Evolutionary conservation across 2,888 invertebrate species (phyloP).

Genomic region (Chrysolina oricalcia): DNA sequence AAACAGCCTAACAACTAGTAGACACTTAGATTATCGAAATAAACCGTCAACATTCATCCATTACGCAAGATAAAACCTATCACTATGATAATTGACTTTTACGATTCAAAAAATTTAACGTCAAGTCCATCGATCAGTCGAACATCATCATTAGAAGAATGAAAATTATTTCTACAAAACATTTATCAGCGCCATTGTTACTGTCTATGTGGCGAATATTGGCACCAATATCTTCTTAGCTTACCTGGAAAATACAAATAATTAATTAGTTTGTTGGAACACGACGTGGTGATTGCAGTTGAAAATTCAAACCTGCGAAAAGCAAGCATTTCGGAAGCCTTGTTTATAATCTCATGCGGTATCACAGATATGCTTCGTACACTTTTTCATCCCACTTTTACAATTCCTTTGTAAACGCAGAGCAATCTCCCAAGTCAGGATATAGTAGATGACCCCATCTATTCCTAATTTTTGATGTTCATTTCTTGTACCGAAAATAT

Average conservation of each 20-base stretch:
- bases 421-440: no score
- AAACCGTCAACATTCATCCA: neutral
- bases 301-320: no score
- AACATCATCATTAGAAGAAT: conserved; percentile 39
- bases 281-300: no score
- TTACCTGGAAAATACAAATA: conserved; percentile 59
- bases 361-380: no score
- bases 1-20: conserved; percentile 3
- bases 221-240: conserved; percentile 67
- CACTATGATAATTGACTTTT: conserved; percentile 58
- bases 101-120: conserved; percentile 50
- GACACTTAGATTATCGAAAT: neutral
- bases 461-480: no score
- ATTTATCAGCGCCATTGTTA: conserved; percentile 44
- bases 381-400: no score
- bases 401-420: no score
- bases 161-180: conserved; percentile 39
- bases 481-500: no score
- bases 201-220: conserved; percentile 59
- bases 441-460: no score
- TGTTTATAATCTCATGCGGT: no score
- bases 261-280: neutral
- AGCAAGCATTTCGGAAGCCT: no score
- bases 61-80: conserved; percentile 34
- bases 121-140: conserved; percentile 43